Evolutionary conservation across 2,888 invertebrate genomes (phyloP).

Genomic region (Idaea biselata): DNA sequence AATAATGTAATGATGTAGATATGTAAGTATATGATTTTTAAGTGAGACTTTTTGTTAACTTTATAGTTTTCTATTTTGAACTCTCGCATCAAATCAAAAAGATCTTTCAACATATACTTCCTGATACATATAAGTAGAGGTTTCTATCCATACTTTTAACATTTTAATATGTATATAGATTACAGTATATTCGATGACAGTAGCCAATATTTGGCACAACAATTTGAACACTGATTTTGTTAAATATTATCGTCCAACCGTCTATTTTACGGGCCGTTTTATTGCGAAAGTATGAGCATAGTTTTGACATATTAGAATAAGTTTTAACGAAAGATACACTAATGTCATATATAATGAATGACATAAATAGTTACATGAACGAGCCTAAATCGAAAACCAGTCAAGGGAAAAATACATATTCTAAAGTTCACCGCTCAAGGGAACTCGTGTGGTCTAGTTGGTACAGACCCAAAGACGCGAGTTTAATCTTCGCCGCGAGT

Average conservation of each 20-base stretch:
- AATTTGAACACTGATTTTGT: conserved; percentile 56
- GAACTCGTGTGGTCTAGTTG: no score
- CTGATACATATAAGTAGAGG: no score
- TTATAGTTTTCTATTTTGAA: not conserved
- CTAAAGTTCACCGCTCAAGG: no score
- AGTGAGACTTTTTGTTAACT: no score
- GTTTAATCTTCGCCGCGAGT: no score
- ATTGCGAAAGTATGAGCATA: not conserved
- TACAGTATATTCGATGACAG: conserved; percentile 30
- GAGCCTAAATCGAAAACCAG: no score
- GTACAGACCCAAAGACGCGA: no score
- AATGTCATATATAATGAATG: not conserved
- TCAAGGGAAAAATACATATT: no score
- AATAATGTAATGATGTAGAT: no score
- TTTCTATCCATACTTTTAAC: not conserved
- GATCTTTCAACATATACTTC: no score
- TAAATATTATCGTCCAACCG: conserved; percentile 3
- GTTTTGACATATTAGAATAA: not conserved
- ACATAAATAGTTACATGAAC: not conserved
- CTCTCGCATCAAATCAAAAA: not conserved
- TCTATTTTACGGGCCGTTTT: not conserved
- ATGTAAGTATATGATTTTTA: no score
- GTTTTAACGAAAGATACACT: not conserved
- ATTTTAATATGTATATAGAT: not conserved
- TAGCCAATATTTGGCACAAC: conserved; percentile 67